Conservation (phyloP, 2,888 invertebrate species). For the Pollenia angustigena region DNA sequence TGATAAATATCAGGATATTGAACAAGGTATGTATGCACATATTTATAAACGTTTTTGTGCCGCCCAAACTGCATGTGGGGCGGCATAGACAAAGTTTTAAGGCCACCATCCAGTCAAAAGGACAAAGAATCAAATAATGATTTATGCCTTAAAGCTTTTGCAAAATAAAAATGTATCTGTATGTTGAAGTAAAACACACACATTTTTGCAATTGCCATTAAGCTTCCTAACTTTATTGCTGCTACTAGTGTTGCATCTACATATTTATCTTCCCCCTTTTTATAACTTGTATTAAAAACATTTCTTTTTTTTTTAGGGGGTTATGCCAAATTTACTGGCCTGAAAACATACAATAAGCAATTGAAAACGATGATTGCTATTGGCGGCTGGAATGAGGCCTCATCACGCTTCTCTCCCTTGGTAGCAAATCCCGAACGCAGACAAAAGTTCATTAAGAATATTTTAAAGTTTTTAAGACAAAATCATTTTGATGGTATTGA, state of each 20-base stretch:
- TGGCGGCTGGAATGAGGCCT: constrained; percentile 97
- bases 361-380: constrained; percentile 95
- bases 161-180: constrained; percentile 2
- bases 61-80: background rate
- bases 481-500: constrained; percentile 97
- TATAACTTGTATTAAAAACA: background rate
- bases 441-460: constrained; percentile 92
- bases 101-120: constrained; percentile 33
- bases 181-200: constrained; percentile 9
- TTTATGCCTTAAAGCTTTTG: constrained; percentile 61
- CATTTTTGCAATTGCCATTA: background rate
- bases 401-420: constrained; percentile 93
- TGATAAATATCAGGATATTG: constrained; percentile 97
- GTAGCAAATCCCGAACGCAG: constrained; percentile 91
- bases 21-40: constrained; percentile 89
- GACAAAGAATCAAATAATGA: constrained; percentile 56
- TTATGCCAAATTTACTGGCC: constrained; percentile 96
- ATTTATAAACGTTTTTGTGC: background rate
- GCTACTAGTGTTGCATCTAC: constrained; percentile 13
- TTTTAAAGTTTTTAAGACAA: constrained; percentile 93
- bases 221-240: constrained; percentile 4
- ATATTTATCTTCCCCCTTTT: constrained; percentile 17
- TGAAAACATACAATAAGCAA: constrained; percentile 96
- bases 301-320: constrained; percentile 87
- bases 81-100: constrained; percentile 7